Evolutionary conservation across 2,797 vertebrate species (phyloP).

Genomic region (Xerus rutilus): DNA sequence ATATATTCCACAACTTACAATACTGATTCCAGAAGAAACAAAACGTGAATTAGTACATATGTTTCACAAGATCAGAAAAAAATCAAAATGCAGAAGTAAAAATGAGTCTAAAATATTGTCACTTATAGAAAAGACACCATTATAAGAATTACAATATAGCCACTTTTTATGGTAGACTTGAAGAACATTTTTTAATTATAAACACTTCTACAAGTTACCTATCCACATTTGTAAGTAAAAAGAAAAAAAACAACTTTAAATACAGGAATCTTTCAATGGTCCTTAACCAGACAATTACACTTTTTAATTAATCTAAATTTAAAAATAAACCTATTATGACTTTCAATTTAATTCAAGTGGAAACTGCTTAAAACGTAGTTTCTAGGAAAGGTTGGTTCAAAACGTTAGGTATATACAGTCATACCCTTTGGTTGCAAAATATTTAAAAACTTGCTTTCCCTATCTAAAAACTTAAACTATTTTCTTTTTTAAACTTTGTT

Average conservation of each 20-base stretch:
- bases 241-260: neutral
- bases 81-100: neutral
- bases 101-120: neutral
- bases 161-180: neutral
- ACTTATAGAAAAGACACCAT: slow-evolving; percentile 1
- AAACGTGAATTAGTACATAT: neutral
- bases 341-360: neutral
- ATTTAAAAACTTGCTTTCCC: neutral
- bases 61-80: neutral
- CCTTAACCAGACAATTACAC: neutral
- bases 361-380: slow-evolving; percentile 33
- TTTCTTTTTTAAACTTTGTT: neutral
- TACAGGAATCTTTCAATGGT: neutral
- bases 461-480: neutral
- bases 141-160: neutral
- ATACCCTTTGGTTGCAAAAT: neutral
- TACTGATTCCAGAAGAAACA: neutral
- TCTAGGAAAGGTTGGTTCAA: neutral
- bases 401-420: neutral
- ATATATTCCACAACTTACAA: neutral
- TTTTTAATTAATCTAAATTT: neutral
- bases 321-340: neutral
- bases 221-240: neutral
- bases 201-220: neutral
- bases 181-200: slow-evolving; percentile 16